These are phyloP conservation scores for Diprion similis DNA, from an alignment of 1,140 invertebrate genomes.

Conservation along the genomic window DNA sequence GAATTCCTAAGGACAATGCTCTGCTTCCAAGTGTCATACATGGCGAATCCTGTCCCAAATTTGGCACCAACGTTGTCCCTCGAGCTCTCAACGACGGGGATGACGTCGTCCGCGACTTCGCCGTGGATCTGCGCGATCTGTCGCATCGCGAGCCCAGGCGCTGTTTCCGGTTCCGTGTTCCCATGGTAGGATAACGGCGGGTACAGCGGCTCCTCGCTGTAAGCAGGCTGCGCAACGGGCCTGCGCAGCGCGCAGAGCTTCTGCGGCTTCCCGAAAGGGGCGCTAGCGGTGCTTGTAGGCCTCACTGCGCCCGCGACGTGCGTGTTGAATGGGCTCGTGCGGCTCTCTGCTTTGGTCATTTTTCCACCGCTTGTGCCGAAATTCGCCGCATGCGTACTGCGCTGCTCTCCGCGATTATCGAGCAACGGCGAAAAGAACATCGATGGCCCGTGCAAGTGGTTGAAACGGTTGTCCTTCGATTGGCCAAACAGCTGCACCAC, in stretches of 20 bases:
- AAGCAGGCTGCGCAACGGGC: neutral
- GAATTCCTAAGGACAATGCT: neutral
- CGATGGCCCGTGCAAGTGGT: slow-evolving; percentile 7
- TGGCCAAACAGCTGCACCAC: slow-evolving; percentile 65
- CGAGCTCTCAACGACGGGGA: slow-evolving; percentile 5
- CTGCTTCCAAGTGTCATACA: slow-evolving; percentile 25
- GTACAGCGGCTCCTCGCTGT: slow-evolving; percentile 21
- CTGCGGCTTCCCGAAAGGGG: neutral
- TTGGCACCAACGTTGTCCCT: neutral
- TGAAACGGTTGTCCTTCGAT: slow-evolving; percentile 50
- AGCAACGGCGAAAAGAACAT: neutral
- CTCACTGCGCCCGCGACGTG: neutral
- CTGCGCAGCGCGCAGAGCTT: neutral
- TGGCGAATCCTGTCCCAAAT: neutral
- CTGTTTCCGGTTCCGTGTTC: neutral
- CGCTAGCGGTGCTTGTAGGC: neutral
- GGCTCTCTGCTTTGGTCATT: neutral
- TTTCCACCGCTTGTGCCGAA: slow-evolving; percentile 1
- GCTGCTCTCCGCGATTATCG: neutral
- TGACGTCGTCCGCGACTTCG: neutral
- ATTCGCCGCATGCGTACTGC: neutral
- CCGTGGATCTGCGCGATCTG: slow-evolving; percentile 9
- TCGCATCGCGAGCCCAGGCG: neutral
- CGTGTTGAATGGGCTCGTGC: neutral
- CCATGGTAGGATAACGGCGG: slow-evolving; percentile 15